A percentile compares a stretch with the other conserved stretches of the same genome.
These are phyloP conservation scores for Rostratula benghalensis DNA, from an alignment of 2,113 vertebrate genomes.

Conservation along the genomic window DNA sequence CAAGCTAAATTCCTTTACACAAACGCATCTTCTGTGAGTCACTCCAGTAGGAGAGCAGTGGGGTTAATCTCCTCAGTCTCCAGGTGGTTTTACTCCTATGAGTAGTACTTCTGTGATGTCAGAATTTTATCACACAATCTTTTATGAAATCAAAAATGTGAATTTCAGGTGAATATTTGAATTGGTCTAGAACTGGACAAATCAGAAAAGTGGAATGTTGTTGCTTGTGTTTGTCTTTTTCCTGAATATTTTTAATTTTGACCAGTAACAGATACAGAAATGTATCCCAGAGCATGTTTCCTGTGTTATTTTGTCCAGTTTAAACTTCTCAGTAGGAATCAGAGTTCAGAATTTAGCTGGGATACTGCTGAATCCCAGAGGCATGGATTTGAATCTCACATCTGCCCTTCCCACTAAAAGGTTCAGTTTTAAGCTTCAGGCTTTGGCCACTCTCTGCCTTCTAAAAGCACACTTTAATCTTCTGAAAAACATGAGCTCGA, in stretches of 20 bases:
- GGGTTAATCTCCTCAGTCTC: neutral
- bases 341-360: neutral
- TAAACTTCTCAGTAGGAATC: neutral
- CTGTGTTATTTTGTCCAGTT: neutral
- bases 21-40: neutral
- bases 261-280: neutral
- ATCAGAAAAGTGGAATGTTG: neutral
- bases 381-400: neutral
- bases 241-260: neutral
- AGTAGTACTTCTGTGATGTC: neutral
- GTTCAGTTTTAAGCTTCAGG: neutral
- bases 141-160: accelerated
- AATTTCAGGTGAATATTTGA: neutral
- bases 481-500: neutral
- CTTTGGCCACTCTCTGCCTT: constrained; percentile 6
- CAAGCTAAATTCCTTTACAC: neutral
- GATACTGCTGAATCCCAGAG: neutral
- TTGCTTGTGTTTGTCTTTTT: neutral
- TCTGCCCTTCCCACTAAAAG: neutral
- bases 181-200: neutral
- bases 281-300: neutral
- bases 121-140: neutral
- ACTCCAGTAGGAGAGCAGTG: neutral
- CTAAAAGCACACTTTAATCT: constrained; percentile 27
- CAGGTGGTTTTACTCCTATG: neutral